phyloP scores from a whole-genome alignment of 2,797 vertebrate genomes.

The Myotis myotis region DNA sequence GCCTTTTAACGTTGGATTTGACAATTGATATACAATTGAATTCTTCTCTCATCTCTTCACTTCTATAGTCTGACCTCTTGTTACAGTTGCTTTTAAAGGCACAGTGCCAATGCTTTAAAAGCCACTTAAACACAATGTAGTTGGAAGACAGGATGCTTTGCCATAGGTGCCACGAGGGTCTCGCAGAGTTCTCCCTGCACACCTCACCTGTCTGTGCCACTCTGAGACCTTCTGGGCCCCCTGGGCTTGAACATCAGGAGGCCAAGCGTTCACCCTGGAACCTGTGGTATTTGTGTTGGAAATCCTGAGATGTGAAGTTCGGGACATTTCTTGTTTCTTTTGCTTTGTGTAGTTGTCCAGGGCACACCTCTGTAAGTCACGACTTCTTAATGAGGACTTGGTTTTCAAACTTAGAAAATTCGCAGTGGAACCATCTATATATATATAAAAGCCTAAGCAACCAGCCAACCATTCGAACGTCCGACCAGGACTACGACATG shows the following conservation, averaged over 20 bases:
- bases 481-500: rapidly evolving
- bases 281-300: background rate
- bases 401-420: conserved; percentile 38
- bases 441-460: too few species aligned
- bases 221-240: background rate
- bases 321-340: background rate
- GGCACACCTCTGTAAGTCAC: background rate
- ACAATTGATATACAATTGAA: conserved; percentile 52
- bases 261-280: background rate
- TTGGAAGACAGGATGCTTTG: conserved; percentile 14
- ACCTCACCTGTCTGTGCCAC: background rate
- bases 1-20: conserved; percentile 48
- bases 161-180: background rate
- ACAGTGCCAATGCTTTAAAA: conserved; percentile 33
- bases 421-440: background rate
- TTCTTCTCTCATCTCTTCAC: conserved; percentile 47
- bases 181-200: background rate
- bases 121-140: conserved; percentile 10
- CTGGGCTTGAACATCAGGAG: background rate
- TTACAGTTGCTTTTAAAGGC: conserved; percentile 53
- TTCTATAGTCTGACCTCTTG: conserved; percentile 54
- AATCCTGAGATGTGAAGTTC: background rate
- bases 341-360: background rate
- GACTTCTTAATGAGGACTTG: background rate
- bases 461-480: too few species aligned